Base-by-base conservation (phyloP, 2,113 vertebrate species). In the Vicugna pacos region DNA sequence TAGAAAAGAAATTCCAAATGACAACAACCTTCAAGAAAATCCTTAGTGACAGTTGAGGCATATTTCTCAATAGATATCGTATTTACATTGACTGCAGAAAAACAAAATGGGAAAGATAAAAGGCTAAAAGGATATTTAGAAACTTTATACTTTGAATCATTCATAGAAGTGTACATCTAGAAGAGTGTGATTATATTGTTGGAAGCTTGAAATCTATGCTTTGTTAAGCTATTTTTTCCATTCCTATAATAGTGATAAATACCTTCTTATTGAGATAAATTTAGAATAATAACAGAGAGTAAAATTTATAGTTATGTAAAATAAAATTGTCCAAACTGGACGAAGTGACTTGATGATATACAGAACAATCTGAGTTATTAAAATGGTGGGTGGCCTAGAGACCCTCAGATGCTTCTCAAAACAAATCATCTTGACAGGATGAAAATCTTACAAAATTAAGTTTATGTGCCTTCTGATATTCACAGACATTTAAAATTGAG, bases 211-310 rank as follows among this genome's bases (percentile, higher is more conserved):
- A 93, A 92, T 77, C n/a, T 88, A 46, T 54, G 38, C 9, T 72
- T 72, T 22, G 17, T 88, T 90, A 60, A 90, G 9, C 28, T 9
- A 52, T 79, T 72, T 22, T 22, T 14, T 26, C 30, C 17, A 80
- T 82, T n/a, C 6, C 5, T 62, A 10, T 46, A 56, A 54, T 14
- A 56, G 5, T 58, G 14, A 79, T 65, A 15, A 76, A n/a, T 6
- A 56, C 86, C 80, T 89, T 64, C 17, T n/a, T 82, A 87, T 30
- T 94, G 85, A 89, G 60, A 52, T 75, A 38, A 72, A 72, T 58
- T 77, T 93, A 89, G 96, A 94, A 95, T 87, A 89, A 50, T 84
- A 42, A 35, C 48, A 93, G 35, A 64, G 24, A 83, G 48, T 76
- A 92, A 89, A 91, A 82, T 85, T 76, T 81, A 91, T 58, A 75